Conservation (phyloP, 1,140 invertebrate genomes). For the Sycobia sp. region DNA sequence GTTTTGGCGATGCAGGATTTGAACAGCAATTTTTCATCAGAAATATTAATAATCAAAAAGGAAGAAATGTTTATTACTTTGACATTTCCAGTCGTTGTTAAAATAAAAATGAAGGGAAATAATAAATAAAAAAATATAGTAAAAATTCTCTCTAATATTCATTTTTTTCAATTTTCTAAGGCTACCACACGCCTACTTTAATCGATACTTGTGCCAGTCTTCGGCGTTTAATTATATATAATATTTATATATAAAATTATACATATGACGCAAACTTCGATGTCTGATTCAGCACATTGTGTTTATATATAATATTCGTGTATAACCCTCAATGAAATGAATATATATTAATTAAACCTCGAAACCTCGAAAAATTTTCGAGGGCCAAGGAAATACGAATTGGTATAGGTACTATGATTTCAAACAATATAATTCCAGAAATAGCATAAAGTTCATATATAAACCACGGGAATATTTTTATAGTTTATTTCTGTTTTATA, state of each 20-base stretch:
- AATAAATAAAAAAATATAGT: background rate
- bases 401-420: constrained; percentile 1
- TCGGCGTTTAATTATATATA: background rate
- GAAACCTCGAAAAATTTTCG: background rate
- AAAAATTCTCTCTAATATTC: background rate
- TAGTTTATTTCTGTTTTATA: background rate
- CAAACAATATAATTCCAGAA: background rate
- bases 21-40: constrained; percentile 2
- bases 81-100: background rate
- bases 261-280: constrained; percentile 5
- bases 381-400: background rate
- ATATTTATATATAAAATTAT: constrained; percentile 17
- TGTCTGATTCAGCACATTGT: constrained; percentile 18
- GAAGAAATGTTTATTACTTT: no score
- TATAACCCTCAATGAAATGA: no score
- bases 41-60: constrained; percentile 13
- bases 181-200: background rate
- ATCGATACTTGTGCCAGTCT: constrained; percentile 15
- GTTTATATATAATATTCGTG: background rate
- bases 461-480: background rate
- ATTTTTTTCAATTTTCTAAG: background rate
- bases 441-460: background rate
- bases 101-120: no score
- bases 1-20: background rate
- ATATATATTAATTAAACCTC: constrained; percentile 12